Evolutionary conservation across 1,140 invertebrate genomes (phyloP), one percentile per base, ranked within the genome.

Genomic region (Trichonephila clavata): DNA sequence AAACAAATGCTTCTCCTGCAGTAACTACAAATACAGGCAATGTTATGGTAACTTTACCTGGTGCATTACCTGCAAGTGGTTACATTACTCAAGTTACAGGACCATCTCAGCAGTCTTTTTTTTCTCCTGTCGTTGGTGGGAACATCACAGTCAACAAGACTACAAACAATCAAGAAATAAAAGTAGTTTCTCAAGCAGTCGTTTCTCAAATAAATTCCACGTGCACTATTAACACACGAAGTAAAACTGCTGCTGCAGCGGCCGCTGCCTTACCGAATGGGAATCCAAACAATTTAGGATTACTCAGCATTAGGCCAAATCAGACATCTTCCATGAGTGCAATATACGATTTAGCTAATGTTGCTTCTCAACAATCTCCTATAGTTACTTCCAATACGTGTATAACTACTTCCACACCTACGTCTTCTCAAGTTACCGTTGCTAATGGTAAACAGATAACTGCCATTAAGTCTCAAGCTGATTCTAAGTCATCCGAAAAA

Each of bases 171-270:
- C 92, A 86, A 87, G 89, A 86, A 21, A 90, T 89, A 61, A 86
- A 93, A 71, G 77, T 65, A 18, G 84, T 77, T 13, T 86, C 93
- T 61, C 59, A 27, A 50, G 83, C 84, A 59, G 60, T 43, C 83
- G 65, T 61, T 21, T 84, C 86, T 65, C 71, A 80, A 57, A 65
- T 68, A 16, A 80, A 68, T 81, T 65, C 90, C 24, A 84, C 87
- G 71, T 94, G 86, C 77, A 90, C 93, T 39, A 90, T 94, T 32
- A 94, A 93, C 43, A 93, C 92, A 3, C 84, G 92, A 21, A 95
- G 96, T n/a, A 96, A 96, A 94, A 95, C 96, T 90, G 95, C 96
- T 60, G 92, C 93, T 5, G 88, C 96, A 96, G 95, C 95, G 95
- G 16, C 94, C 95, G 60, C 94, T 88, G 39, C 86, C 18, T 65